phyloP scores from a whole-genome alignment of 2,888 invertebrate species.

The Sminthurinus aureus region DNA sequence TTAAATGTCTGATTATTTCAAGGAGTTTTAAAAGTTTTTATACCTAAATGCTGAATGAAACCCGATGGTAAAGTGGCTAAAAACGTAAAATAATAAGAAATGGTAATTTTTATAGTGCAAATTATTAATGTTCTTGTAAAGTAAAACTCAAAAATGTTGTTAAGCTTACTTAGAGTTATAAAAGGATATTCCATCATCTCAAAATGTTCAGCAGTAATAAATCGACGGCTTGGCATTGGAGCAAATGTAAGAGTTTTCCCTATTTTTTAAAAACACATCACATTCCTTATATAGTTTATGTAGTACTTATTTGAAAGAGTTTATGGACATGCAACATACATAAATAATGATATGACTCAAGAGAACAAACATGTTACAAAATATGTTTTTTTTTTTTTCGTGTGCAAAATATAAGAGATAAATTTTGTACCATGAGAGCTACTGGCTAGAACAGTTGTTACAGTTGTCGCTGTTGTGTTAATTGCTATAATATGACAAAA shows the following conservation, averaged over 20 bases:
- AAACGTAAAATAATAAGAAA: no score
- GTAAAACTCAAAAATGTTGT: no score
- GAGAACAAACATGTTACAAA: no score
- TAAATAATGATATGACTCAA: no score
- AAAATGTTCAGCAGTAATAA: constrained; percentile 64
- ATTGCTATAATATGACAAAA: not conserved
- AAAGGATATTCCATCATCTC: constrained; percentile 96
- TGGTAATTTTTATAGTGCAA: no score
- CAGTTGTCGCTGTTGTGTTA: constrained; percentile 25
- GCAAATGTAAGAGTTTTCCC: constrained; percentile 41
- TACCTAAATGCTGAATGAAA: constrained; percentile 87
- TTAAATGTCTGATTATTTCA: not conserved
- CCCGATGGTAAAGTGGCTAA: constrained; percentile 73
- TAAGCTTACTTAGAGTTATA: constrained; percentile 82
- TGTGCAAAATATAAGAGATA: no score
- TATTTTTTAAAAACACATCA: no score
- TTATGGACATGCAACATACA: no score
- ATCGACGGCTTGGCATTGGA: constrained; percentile 31
- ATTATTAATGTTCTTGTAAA: no score
- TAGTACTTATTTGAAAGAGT: no score
- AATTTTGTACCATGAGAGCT: constrained; percentile 24
- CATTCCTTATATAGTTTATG: no score
- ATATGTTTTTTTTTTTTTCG: no score
- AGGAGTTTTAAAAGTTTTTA: constrained; percentile 47
- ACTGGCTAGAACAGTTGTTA: constrained; percentile 35